A percentile compares a stretch with the other conserved stretches of the same genome.
These are phyloP conservation scores for Scaptomyza polygonia DNA, from an alignment of 2,888 invertebrate genomes.

Conservation along the genomic window DNA sequence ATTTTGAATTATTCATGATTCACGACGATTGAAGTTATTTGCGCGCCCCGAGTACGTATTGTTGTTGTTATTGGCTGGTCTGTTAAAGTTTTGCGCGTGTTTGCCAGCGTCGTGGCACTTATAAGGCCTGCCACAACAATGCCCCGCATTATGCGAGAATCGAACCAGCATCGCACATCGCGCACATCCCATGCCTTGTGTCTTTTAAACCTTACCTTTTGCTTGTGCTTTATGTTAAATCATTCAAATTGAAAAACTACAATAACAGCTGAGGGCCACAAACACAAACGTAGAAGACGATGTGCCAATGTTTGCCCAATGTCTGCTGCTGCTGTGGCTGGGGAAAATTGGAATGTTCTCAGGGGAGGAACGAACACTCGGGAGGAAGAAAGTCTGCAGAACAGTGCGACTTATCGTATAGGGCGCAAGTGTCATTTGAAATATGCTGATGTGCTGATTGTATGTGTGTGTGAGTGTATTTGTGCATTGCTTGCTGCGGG, in stretches of 20 bases:
- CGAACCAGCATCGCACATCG: constrained; percentile 2
- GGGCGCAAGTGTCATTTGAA: constrained; percentile 68
- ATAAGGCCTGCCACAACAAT: constrained; percentile 69
- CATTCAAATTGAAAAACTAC: constrained; percentile 78
- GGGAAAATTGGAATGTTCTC: constrained; percentile 61
- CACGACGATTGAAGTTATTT: constrained; percentile 80
- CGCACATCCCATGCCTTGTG: constrained; percentile 19
- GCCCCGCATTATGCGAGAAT: constrained; percentile 58
- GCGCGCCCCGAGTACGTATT: constrained; percentile 57
- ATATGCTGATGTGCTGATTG: constrained; percentile 64
- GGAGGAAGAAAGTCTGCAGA: constrained; percentile 15
- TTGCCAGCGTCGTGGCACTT: constrained; percentile 63
- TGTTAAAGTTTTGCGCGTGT: constrained; percentile 71
- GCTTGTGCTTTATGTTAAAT: constrained; percentile 75
- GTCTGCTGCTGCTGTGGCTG: constrained; percentile 26
- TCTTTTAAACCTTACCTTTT: constrained; percentile 59
- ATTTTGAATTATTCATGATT: constrained; percentile 80
- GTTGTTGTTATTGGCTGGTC: constrained; percentile 42
- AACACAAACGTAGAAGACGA: constrained; percentile 20
- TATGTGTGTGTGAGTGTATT: constrained; percentile 14
- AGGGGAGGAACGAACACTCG: constrained; percentile 64
- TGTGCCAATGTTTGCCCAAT: constrained; percentile 63
- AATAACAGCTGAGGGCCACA: constrained; percentile 72
- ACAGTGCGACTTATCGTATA: constrained; percentile 55
- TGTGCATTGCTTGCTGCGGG: constrained; percentile 40